phyloP scores from a whole-genome alignment of 2,797 vertebrate genomes.

The Platyrinchus mystaceus region DNA sequence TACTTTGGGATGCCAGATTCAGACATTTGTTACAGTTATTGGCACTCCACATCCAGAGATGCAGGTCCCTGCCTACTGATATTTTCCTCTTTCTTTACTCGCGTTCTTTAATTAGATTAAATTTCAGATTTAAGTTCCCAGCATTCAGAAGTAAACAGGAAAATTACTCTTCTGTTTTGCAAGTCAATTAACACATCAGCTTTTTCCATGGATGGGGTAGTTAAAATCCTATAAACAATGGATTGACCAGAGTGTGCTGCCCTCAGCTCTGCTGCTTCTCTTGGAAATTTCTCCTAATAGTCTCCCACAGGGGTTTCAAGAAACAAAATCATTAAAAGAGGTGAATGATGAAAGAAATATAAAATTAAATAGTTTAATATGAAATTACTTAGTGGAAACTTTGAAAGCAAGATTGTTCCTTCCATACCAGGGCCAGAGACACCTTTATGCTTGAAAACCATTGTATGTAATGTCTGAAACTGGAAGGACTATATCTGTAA shows the following conservation, averaged over 20 bases:
- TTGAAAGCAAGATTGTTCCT: background rate
- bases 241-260: background rate
- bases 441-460: background rate
- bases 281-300: background rate
- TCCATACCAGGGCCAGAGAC: background rate
- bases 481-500: background rate
- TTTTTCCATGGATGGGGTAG: background rate
- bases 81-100: background rate
- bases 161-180: constrained; percentile 62
- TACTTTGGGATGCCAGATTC: constrained; percentile 34
- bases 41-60: background rate
- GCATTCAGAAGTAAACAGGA: constrained; percentile 27
- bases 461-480: background rate
- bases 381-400: background rate
- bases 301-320: background rate
- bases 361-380: background rate
- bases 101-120: background rate
- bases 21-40: background rate
- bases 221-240: constrained; percentile 21
- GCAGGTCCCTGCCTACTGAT: background rate
- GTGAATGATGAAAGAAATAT: background rate
- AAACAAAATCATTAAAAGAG: background rate
- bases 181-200: constrained; percentile 8
- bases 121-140: background rate
- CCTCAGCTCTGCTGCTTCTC: background rate